A percentile compares a stretch with the other conserved stretches of the same genome.
Conservation (phyloP, 2,113 vertebrate species). For the Cephalopholis sonnerati region DNA sequence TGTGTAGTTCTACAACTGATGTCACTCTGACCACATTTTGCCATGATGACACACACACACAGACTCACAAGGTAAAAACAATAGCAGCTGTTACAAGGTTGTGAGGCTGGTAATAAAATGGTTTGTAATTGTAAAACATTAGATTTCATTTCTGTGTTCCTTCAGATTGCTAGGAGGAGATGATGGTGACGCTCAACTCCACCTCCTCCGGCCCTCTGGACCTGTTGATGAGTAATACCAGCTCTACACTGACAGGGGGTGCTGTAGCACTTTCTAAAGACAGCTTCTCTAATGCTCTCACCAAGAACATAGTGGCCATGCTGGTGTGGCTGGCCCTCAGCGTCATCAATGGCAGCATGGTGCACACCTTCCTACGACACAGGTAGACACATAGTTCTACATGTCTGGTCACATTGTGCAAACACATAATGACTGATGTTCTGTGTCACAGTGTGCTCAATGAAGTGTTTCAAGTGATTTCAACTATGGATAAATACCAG, state of each 20-base stretch:
- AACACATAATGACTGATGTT: background rate
- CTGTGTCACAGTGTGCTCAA: background rate
- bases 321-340: constrained; percentile 85
- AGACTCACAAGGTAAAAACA: no score
- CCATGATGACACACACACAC: no score
- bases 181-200: constrained; percentile 64
- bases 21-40: no score
- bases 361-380: constrained; percentile 82
- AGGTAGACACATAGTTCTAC: constrained; percentile 51
- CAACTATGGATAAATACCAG: no score
- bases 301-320: constrained; percentile 85
- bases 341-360: constrained; percentile 84
- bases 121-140: background rate
- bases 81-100: no score
- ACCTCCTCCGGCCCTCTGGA: constrained; percentile 27
- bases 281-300: constrained; percentile 78
- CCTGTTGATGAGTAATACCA: constrained; percentile 53
- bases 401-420: background rate
- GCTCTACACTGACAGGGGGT: constrained; percentile 14
- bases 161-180: constrained; percentile 31
- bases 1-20: no score
- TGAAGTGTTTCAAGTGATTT: no score
- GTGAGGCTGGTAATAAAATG: background rate
- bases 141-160: background rate
- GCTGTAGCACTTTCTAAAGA: constrained; percentile 58